Evolutionary conservation across 2,797 vertebrate genomes (phyloP).

Genomic region (Podarcis siculus): DNA sequence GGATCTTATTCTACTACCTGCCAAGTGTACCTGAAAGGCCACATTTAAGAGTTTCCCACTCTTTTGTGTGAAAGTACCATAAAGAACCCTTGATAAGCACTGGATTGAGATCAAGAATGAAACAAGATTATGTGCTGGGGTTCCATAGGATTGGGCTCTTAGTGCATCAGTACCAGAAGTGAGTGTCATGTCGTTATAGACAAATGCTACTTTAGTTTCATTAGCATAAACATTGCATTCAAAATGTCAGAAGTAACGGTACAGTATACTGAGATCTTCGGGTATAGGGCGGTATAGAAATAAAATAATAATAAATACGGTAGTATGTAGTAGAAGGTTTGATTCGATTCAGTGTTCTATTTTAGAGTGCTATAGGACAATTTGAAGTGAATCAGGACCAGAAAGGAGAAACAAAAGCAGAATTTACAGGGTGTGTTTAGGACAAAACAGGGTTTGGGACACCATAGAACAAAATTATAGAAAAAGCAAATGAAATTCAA

Average conservation of each 20-base stretch:
- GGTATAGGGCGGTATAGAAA: too few species aligned
- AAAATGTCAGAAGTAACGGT: neutral
- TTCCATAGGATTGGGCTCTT: neutral
- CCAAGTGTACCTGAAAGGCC: neutral
- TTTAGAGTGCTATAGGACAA: too few species aligned
- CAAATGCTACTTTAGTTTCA: neutral
- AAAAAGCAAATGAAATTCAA: neutral
- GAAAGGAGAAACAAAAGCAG: neutral
- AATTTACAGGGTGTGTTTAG: neutral
- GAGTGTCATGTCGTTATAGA: neutral
- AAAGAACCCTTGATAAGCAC: neutral
- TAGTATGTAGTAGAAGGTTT: neutral
- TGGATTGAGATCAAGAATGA: neutral
- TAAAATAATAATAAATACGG: too few species aligned
- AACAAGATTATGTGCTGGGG: too few species aligned
- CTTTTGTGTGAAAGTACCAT: neutral
- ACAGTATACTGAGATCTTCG: too few species aligned
- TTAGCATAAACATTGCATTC: neutral
- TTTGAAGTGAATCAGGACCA: neutral
- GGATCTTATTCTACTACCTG: too few species aligned
- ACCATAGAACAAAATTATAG: neutral
- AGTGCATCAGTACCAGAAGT: neutral
- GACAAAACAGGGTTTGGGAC: neutral
- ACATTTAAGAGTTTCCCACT: neutral
- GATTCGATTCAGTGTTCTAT: neutral